phyloP scores from a whole-genome alignment of 2,797 vertebrate genomes.

The Silurus lanzhouensis region DNA sequence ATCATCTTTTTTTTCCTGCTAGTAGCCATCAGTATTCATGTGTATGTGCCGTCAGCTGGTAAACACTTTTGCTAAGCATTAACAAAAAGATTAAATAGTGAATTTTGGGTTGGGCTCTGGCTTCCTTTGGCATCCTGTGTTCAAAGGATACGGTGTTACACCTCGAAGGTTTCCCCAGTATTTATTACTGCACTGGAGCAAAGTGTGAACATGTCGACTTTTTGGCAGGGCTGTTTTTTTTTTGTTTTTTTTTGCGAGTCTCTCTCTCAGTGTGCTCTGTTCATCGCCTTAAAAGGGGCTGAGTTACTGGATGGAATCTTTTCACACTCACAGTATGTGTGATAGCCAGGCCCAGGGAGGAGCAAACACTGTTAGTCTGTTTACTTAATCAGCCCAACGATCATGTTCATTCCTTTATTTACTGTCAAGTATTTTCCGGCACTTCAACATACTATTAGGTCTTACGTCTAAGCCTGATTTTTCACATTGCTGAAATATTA shows the following conservation, averaged over 20 bases:
- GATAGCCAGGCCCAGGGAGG: slow-evolving; percentile 46
- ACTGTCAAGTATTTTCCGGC: slow-evolving; percentile 19
- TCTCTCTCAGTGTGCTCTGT: slow-evolving; percentile 72
- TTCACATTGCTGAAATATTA: background rate
- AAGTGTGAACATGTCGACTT: slow-evolving; percentile 63
- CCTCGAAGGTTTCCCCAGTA: slow-evolving; percentile 39
- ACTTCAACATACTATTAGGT: background rate
- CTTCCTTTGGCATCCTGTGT: slow-evolving; percentile 20
- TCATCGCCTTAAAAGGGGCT: slow-evolving; percentile 80
- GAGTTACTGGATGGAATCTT: slow-evolving; percentile 51
- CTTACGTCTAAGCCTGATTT: background rate
- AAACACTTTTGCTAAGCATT: background rate
- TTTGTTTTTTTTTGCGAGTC: slow-evolving; percentile 60
- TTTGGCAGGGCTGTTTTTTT: slow-evolving; percentile 58
- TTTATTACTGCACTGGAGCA: slow-evolving; percentile 47
- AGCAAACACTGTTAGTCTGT: slow-evolving; percentile 38
- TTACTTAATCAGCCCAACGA: slow-evolving; percentile 32
- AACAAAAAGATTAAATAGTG: background rate
- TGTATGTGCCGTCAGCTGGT: background rate
- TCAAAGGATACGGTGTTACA: slow-evolving; percentile 25
- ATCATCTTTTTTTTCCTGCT: background rate
- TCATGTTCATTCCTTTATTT: slow-evolving; percentile 22
- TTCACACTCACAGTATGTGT: slow-evolving; percentile 53
- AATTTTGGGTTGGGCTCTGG: background rate
- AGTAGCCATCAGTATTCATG: slow-evolving; percentile 4